A percentile compares a stretch with the other conserved stretches of the same genome.
Conservation (phyloP, 1,140 invertebrate genomes). For the Dryas iulia region DNA sequence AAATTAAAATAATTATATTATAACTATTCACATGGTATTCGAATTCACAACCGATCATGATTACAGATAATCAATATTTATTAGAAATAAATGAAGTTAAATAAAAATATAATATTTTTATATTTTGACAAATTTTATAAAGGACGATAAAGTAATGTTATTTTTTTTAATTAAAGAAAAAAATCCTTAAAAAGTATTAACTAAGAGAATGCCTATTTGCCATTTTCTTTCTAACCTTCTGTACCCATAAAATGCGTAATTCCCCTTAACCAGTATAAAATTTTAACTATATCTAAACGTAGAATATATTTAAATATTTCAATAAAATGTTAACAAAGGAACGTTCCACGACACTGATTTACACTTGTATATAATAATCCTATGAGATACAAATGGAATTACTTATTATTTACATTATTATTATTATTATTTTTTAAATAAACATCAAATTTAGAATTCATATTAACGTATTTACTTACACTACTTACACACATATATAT, state of each 20-base stretch:
- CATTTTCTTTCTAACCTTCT: not conserved
- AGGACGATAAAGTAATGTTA: no score
- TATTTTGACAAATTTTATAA: no score
- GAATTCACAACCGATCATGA: no score
- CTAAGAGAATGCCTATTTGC: no score
- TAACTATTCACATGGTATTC: no score
- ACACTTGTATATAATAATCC: slow-evolving; percentile 55
- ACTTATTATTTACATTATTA: slow-evolving; percentile 52
- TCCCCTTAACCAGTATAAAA: slow-evolving; percentile 48
- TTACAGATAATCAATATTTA: no score
- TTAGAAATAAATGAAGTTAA: no score
- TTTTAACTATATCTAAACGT: slow-evolving; percentile 49
- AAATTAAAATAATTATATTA: no score
- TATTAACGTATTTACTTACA: slow-evolving; percentile 26
- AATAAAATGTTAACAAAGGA: slow-evolving; percentile 68
- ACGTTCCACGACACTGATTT: slow-evolving; percentile 64
- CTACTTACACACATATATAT: slow-evolving; percentile 45
- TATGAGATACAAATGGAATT: slow-evolving; percentile 61
- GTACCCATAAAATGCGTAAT: slow-evolving; percentile 52
- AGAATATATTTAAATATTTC: slow-evolving; percentile 58
- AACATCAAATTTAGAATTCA: slow-evolving; percentile 57
- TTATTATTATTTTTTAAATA: slow-evolving; percentile 30
- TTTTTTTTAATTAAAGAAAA: no score
- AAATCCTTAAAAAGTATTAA: no score
- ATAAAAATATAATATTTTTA: no score